These are phyloP conservation scores for Synergus umbraculus DNA, from an alignment of 2,888 invertebrate species.

Conservation along the genomic window DNA sequence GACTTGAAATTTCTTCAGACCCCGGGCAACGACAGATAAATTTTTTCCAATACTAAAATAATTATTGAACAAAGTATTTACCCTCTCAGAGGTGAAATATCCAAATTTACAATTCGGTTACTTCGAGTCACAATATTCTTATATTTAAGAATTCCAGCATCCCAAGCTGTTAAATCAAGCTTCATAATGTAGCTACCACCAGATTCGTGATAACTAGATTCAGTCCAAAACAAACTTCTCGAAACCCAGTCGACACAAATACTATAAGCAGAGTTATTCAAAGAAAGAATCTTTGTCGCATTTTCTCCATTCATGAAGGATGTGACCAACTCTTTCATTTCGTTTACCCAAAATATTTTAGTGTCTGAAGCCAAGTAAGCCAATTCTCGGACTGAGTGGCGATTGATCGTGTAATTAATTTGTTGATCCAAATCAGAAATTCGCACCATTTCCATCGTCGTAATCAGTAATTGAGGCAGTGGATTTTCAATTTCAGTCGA, in stretches of 20 bases:
- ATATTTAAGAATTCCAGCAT: conserved; percentile 78
- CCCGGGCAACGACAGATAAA: no score
- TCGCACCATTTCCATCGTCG: conserved; percentile 85
- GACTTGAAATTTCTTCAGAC: no score
- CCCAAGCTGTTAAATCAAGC: conserved; percentile 81
- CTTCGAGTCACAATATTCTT: conserved; percentile 80
- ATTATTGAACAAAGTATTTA: conserved; percentile 65
- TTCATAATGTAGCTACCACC: conserved; percentile 81
- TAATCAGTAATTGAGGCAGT: conserved; percentile 87
- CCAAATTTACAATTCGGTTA: conserved; percentile 83
- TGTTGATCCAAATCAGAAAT: conserved; percentile 88
- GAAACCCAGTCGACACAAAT: conserved; percentile 93
- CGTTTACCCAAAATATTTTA: conserved; percentile 90
- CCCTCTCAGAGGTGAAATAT: conserved; percentile 88
- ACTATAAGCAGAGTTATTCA: conserved; percentile 82
- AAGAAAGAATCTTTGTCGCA: conserved; percentile 79
- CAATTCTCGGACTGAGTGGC: conserved; percentile 85
- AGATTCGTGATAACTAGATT: conserved; percentile 78
- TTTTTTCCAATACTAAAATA: neutral
- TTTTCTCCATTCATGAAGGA: conserved; percentile 81
- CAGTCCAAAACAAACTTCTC: conserved; percentile 90
- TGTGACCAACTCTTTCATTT: conserved; percentile 84
- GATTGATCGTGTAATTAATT: conserved; percentile 81
- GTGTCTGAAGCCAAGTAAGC: conserved; percentile 85
- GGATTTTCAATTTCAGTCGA: conserved; percentile 86